Evolutionary conservation across 2,113 vertebrate genomes (phyloP).

Genomic region (Tragelaphus strepsiceros): DNA sequence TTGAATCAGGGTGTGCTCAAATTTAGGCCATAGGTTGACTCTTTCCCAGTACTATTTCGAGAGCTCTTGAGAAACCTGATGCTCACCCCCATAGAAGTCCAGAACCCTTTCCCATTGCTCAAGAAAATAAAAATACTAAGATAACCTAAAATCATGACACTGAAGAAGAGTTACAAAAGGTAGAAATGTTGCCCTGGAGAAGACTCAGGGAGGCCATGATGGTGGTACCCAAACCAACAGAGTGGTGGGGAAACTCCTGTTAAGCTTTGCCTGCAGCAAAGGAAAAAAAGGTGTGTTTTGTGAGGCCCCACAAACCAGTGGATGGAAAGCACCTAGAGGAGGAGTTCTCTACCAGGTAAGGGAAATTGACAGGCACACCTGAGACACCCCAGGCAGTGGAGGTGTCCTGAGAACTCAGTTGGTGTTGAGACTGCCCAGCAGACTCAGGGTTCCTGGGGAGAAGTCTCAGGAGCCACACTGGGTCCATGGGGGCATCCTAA

Average conservation of each 20-base stretch:
- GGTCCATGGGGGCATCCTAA: background rate
- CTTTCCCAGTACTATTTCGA: background rate
- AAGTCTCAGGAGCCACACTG: background rate
- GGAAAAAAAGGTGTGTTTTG: background rate
- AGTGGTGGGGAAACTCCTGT: background rate
- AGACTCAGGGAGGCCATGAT: background rate
- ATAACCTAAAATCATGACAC: background rate
- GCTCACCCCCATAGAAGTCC: background rate
- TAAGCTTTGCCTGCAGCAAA: background rate
- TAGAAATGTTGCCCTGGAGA: constrained; percentile 1
- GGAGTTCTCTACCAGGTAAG: background rate
- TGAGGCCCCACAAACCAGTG: background rate
- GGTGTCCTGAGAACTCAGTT: background rate
- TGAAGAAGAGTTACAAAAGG: background rate
- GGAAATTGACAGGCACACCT: background rate
- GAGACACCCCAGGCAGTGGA: background rate
- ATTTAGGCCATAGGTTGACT: background rate
- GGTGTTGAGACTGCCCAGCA: background rate
- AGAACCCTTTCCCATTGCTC: background rate
- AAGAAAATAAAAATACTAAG: constrained; percentile 1
- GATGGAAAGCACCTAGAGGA: background rate
- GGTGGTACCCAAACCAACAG: background rate
- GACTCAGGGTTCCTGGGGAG: background rate
- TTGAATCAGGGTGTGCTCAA: background rate
- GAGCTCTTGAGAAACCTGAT: background rate